Evolutionary conservation across 2,888 invertebrate genomes (phyloP).

Genomic region (Thymelicus sylvestris): DNA sequence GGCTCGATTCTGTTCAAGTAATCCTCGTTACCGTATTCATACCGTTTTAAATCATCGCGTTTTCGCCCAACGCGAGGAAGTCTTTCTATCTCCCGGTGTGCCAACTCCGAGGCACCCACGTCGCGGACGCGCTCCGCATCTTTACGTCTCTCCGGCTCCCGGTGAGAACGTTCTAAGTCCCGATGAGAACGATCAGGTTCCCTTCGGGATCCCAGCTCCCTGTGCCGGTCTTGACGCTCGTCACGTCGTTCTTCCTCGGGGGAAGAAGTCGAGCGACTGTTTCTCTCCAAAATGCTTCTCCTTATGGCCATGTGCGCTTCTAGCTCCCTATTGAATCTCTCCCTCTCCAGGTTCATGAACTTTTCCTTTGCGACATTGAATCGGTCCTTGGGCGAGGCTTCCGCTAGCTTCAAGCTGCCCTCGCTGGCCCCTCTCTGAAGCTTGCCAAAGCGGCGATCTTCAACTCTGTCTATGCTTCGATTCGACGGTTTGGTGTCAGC

Average conservation of each 20-base stretch:
- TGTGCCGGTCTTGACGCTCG: slow-evolving; percentile 77
- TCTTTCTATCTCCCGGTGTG: slow-evolving; percentile 73
- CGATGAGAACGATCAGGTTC: slow-evolving; percentile 77
- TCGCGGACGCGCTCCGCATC: slow-evolving; percentile 69
- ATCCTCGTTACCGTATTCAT: slow-evolving; percentile 76
- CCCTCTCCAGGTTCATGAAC: slow-evolving; percentile 91
- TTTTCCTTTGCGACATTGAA: slow-evolving; percentile 95
- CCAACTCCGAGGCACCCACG: slow-evolving; percentile 56
- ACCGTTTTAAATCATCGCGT: slow-evolving; percentile 73
- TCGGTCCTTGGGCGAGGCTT: slow-evolving; percentile 88
- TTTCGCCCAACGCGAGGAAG: slow-evolving; percentile 76
- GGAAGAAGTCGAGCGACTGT: slow-evolving; percentile 83
- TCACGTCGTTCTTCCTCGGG: slow-evolving; percentile 81
- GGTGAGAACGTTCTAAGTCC: slow-evolving; percentile 55
- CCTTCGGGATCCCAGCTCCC: slow-evolving; percentile 73
- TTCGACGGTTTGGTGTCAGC: slow-evolving; percentile 78
- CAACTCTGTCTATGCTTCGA: slow-evolving; percentile 73
- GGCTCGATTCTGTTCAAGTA: slow-evolving; percentile 74
- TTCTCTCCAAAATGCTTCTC: slow-evolving; percentile 79
- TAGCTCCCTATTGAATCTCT: slow-evolving; percentile 85
- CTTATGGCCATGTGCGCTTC: slow-evolving; percentile 81
- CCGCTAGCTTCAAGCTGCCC: slow-evolving; percentile 73
- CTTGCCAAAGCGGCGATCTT: slow-evolving; percentile 77
- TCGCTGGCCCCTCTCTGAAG: slow-evolving; percentile 76
- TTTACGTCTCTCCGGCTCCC: slow-evolving; percentile 61